Evolutionary conservation across 2,888 invertebrate genomes (phyloP).

Genomic region (Campoplex nolae): DNA sequence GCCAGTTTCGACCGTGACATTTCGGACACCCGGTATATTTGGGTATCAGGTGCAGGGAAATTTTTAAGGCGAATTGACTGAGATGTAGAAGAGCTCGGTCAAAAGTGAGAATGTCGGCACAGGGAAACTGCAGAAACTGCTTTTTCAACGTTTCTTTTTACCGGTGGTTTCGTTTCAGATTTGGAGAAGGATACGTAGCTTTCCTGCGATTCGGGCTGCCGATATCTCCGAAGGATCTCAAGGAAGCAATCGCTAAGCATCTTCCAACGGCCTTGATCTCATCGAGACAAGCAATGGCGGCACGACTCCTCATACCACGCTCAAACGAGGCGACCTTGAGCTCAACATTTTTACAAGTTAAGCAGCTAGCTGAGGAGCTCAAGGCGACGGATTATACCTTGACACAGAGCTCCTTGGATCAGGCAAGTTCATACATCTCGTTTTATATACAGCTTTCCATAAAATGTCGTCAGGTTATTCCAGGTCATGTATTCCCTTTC

Average conservation of each 20-base stretch:
- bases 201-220: constrained; percentile 82
- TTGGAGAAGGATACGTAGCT: constrained; percentile 87
- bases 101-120: background rate
- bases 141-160: constrained; percentile 7
- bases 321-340: constrained; percentile 84
- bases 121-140: background rate
- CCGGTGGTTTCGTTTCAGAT: constrained; percentile 80
- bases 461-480: background rate
- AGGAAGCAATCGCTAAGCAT: constrained; percentile 79
- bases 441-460: background rate
- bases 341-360: constrained; percentile 85
- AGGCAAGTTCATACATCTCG: constrained; percentile 83
- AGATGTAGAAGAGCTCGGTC: background rate
- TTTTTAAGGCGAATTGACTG: background rate
- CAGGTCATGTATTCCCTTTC: background rate
- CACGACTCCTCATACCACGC: constrained; percentile 85
- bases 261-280: constrained; percentile 84
- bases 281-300: constrained; percentile 84
- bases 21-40: background rate
- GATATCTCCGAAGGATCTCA: constrained; percentile 78
- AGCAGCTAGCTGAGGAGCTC: constrained; percentile 85
- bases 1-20: background rate
- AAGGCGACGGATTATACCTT: constrained; percentile 87
- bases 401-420: constrained; percentile 87
- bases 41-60: background rate